Evolutionary conservation across 2,113 vertebrate genomes (phyloP).

Genomic region (Uria aalge): DNA sequence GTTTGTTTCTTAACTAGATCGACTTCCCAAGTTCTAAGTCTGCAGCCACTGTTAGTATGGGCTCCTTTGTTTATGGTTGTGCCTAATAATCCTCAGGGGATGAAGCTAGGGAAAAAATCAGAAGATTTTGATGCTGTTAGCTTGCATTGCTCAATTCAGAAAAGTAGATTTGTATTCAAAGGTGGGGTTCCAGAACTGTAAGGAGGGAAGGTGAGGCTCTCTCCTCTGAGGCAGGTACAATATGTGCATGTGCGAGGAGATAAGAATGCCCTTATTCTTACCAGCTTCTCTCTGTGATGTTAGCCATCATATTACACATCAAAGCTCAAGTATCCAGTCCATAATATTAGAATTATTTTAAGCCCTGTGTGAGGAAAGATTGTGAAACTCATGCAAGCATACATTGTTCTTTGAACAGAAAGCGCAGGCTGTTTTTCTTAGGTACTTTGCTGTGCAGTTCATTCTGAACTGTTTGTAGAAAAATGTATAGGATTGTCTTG

Average conservation of each 20-base stretch:
- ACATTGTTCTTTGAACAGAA: neutral
- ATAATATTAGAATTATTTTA: constrained; percentile 3
- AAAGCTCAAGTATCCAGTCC: neutral
- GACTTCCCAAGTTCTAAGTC: neutral
- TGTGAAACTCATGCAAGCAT: neutral
- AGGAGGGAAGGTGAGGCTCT: neutral
- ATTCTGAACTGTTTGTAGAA: neutral
- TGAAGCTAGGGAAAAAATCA: neutral
- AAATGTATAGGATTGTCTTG: neutral
- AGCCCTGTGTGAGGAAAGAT: neutral
- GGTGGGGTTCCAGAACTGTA: neutral
- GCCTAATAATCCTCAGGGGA: neutral
- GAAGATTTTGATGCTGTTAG: neutral
- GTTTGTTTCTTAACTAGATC: neutral
- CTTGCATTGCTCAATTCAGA: neutral
- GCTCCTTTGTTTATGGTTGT: neutral
- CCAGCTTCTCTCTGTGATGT: neutral
- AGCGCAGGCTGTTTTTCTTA: neutral
- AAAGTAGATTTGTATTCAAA: neutral
- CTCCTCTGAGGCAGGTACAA: neutral
- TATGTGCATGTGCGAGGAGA: neutral
- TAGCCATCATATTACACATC: neutral
- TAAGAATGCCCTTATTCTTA: neutral
- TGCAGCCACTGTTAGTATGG: neutral
- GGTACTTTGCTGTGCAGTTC: neutral